A percentile compares a stretch with the other conserved stretches of the same genome.
Evolutionary conservation across 2,797 vertebrate species (phyloP).

Genomic region (Lutjanus argentimaculatus): DNA sequence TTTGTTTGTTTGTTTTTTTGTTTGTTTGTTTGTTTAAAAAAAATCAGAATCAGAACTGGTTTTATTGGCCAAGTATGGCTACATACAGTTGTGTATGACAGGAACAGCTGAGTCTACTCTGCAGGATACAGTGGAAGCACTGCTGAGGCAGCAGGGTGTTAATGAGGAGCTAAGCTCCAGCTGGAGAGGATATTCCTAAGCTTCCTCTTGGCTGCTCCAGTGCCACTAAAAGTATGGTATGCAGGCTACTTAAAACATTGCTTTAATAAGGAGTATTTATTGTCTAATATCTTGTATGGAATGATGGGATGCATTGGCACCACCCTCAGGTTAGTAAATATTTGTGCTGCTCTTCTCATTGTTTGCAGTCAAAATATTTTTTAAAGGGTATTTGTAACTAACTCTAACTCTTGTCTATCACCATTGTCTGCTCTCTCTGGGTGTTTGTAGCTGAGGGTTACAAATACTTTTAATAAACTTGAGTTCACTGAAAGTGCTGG

Average conservation of each 20-base stretch:
- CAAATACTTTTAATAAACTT: neutral
- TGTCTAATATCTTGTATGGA: neutral
- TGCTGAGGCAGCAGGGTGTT: slow-evolving; percentile 43
- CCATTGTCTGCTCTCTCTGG: no score
- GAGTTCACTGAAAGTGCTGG: neutral
- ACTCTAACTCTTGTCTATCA: no score
- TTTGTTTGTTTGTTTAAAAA: no score
- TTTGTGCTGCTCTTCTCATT: neutral
- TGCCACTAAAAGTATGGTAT: neutral
- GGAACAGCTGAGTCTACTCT: slow-evolving; percentile 17
- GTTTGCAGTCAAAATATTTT: neutral
- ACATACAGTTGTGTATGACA: neutral
- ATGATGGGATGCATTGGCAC: neutral
- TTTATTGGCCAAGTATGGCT: no score
- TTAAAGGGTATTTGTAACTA: no score
- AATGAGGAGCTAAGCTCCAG: slow-evolving; percentile 24
- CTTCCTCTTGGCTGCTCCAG: neutral
- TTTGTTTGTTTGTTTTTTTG: no score
- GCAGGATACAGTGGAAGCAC: slow-evolving; percentile 5
- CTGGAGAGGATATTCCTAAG: slow-evolving; percentile 20
- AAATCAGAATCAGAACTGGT: no score
- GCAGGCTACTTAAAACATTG: neutral
- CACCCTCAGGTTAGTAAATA: neutral
- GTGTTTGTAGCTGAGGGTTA: neutral
- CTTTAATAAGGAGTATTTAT: neutral